A percentile compares a stretch with the other conserved stretches of the same genome.
phyloP scores from a whole-genome alignment of 1,140 invertebrate species.

The Eriocheir sinensis region DNA sequence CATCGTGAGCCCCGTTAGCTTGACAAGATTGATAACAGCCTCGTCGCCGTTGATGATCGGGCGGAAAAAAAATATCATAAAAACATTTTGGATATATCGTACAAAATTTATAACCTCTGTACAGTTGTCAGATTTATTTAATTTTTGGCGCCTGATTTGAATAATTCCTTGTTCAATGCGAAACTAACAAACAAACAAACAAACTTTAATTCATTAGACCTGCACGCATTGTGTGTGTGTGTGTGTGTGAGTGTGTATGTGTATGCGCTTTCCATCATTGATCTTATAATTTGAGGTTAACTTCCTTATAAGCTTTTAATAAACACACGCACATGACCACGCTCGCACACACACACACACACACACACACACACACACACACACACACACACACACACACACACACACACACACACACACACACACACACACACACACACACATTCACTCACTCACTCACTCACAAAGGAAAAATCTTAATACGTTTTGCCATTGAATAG shows the following conservation, averaged over 20 bases:
- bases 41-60: too few species aligned
- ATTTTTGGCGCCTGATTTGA: not conserved
- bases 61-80: too few species aligned
- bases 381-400: slow-evolving; percentile 2
- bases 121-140: too few species aligned
- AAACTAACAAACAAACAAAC: not conserved
- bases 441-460: too few species aligned
- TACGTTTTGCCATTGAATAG: not conserved
- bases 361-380: not conserved
- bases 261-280: not conserved
- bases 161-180: too few species aligned
- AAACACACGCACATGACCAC: not conserved
- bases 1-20: too few species aligned
- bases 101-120: too few species aligned
- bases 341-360: not conserved
- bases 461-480: not conserved
- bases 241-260: not conserved
- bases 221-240: too few species aligned
- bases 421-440: not conserved
- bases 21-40: too few species aligned
- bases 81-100: too few species aligned
- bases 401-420: slow-evolving; percentile 36
- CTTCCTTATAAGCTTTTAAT: not conserved
- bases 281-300: not conserved
- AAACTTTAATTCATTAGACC: not conserved